These are phyloP conservation scores for Recurvirostra avosetta DNA, from an alignment of 2,113 vertebrate species.

Conservation along the genomic window DNA sequence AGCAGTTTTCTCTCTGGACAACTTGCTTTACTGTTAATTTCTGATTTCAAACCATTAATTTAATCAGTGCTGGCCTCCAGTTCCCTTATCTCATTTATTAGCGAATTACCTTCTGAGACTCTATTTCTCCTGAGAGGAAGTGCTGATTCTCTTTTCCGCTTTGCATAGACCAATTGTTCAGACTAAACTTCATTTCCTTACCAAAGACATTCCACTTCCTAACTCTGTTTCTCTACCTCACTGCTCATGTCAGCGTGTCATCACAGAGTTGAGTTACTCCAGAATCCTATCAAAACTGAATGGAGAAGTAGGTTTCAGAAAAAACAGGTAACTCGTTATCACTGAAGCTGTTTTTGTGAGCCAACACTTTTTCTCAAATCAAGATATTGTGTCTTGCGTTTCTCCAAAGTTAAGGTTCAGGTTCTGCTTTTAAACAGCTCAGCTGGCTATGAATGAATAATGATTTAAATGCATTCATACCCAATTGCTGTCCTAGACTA, in stretches of 20 bases:
- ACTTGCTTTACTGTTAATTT: background rate
- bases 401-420: background rate
- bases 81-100: slow-evolving; percentile 35
- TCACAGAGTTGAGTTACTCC: background rate
- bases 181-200: background rate
- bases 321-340: background rate
- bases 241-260: background rate
- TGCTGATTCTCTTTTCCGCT: background rate
- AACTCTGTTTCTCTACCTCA: background rate
- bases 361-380: background rate
- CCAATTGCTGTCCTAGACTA: background rate
- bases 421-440: background rate
- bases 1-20: background rate
- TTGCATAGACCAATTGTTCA: background rate
- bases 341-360: background rate
- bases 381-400: background rate
- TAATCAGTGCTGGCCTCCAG: background rate
- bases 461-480: background rate
- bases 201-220: background rate
- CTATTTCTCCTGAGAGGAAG: background rate
- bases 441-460: background rate
- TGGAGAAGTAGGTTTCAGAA: background rate
- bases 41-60: slow-evolving; percentile 31
- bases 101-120: background rate
- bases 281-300: background rate